Evolutionary conservation across 2,888 invertebrate species (phyloP).

Genomic region (Priapulus caudatus): DNA sequence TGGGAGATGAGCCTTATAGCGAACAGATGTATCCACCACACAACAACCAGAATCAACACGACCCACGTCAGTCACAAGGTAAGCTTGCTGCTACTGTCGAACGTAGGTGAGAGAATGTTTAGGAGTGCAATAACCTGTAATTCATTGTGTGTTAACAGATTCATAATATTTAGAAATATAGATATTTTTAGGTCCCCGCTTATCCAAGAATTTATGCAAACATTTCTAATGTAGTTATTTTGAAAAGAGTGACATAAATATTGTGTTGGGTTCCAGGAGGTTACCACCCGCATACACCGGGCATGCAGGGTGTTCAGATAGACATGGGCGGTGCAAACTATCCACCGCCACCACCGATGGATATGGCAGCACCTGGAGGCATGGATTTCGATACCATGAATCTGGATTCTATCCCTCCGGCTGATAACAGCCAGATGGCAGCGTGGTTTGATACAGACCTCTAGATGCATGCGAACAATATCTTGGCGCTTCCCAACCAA

Average conservation of each 20-base stretch:
- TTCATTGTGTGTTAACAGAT: too few relatives aligned
- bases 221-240: too few relatives aligned
- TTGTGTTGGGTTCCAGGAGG: too few relatives aligned
- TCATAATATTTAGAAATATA: too few relatives aligned
- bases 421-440: conserved; percentile 79
- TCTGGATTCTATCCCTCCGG: conserved; percentile 52
- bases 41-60: conserved; percentile 41
- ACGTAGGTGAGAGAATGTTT: too few relatives aligned
- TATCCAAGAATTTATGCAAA: too few relatives aligned
- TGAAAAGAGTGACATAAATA: too few relatives aligned
- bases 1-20: conserved; percentile 73
- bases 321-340: not conserved
- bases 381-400: conserved; percentile 58
- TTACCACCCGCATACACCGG: too few relatives aligned
- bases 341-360: conserved; percentile 50
- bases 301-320: not conserved
- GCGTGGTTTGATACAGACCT: conserved; percentile 97
- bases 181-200: too few relatives aligned
- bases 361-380: conserved; percentile 53
- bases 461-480: too few relatives aligned
- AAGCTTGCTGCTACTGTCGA: conserved; percentile 9
- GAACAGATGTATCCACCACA: conserved; percentile 76
- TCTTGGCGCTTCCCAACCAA: too few relatives aligned
- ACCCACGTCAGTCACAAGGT: conserved; percentile 61
- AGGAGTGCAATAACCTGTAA: too few relatives aligned